Evolutionary conservation across 2,113 vertebrate genomes (phyloP), one percentile per base, ranked within the genome.

Genomic region (Nettapus auritus): DNA sequence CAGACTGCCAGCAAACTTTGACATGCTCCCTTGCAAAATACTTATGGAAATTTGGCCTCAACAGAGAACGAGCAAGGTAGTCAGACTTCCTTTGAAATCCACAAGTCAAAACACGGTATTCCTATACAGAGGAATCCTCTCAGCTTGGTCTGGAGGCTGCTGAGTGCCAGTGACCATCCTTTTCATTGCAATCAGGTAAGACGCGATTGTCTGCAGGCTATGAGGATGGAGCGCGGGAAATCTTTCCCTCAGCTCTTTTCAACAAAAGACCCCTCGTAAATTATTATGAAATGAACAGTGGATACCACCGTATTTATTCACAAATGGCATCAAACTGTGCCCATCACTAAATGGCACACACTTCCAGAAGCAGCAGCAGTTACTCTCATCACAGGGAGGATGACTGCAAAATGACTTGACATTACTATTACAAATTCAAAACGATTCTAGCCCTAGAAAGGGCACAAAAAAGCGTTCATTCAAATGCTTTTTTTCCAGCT

Each of bases 31-130:
- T 40, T 8, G n/a, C 8, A 25, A 60, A 74, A 74, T 7, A n/a
- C 13, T 55, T n/a, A 21, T 1, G 11, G 22, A 55, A 68, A 40
- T 20, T 9, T 19, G n/a, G 17, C 46, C 20, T 62, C 2, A 4
- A 31, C 10, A 34, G 33, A 67, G 79, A 50, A 57, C 0, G 0
- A 84, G 18, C 1, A 0, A 73, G 44, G n/a, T 48, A 62, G 42
- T 67, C n/a, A 42, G 34, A 50, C 13, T 1, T 55, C 34, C 66
- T 55, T 46, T 19, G 67, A 83, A 88, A 60, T 6, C 2, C 34
- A n/a, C 31, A 1, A 44, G n/a, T 2, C 16, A 13, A 74, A 60
- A 40, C 53, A 53, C 25, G 62, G 13, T 16, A 21, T 10, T 66
- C 62, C 31, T 13, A 31, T 20, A 42, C 12, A 66, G 10, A 55